Conservation (phyloP, 2,797 vertebrate species). For the Tapera naevia region DNA sequence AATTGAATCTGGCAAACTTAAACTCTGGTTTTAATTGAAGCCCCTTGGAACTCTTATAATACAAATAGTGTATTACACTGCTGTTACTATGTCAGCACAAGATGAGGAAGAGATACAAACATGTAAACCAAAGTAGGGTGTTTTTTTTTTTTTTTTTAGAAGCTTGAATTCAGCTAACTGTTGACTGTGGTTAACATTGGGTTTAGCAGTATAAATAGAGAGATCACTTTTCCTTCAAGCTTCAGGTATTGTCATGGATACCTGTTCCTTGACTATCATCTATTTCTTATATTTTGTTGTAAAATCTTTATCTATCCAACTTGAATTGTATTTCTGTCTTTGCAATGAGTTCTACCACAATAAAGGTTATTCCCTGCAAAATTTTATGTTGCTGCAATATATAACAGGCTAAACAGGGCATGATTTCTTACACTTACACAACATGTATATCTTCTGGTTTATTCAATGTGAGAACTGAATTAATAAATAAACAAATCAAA, state of each 20-base stretch:
- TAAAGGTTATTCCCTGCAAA: not conserved
- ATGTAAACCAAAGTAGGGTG: fast-evolving
- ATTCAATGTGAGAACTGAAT: not conserved
- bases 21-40: too few species aligned
- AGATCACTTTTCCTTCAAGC: not conserved
- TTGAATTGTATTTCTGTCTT: not conserved
- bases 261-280: not conserved
- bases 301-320: not conserved
- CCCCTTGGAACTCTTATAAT: not conserved
- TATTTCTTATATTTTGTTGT: not conserved
- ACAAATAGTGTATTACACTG: not conserved
- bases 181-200: not conserved
- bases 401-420: not conserved
- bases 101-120: not conserved
- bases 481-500: not conserved
- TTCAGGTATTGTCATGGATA: not conserved
- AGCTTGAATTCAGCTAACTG: not conserved
- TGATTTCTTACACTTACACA: not conserved
- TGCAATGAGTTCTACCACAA: not conserved
- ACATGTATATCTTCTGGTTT: not conserved
- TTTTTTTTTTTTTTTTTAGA: not conserved
- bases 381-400: not conserved
- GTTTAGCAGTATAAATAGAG: not conserved
- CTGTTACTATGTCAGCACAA: not conserved
- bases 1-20: not conserved